Evolutionary conservation across 2,113 vertebrate genomes (phyloP), one percentile per base, ranked within the genome.

Genomic region (Apteryx owenii): DNA sequence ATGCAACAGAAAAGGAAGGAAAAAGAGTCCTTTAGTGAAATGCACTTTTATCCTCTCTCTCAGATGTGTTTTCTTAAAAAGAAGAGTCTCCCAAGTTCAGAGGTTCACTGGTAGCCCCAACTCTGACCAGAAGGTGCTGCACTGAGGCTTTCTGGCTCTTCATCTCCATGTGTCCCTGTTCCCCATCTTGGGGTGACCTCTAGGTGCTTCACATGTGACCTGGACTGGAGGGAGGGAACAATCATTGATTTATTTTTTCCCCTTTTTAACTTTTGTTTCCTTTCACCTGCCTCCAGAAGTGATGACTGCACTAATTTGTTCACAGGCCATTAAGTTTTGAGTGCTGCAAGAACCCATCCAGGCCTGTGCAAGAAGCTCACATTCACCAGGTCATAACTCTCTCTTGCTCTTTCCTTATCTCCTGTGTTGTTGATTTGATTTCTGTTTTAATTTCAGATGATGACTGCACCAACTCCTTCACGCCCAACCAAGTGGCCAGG

Each of bases 401-500:
- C 36, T 69, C 60, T 94, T 65, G 31, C 70, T 56, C 28, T 81
- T 50, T 3, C 48, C 20, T 61, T 84, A 16, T 40, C 33, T 97
- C 62, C 94, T 5, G 29, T 1, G 21, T 68, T 89, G 48, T n/a
- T 96, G 86, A 82, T 76, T 93, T 38, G 64, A 20, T 28, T 83
- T 96, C 62, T 95, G 40, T 85, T 94, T 97, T 80, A 4, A 77
- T 97, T 97, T 14, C 98, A 99, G 99, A 99, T 3, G 99, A 99
- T 29, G 98, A 99, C 97, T 99, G 99, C 93, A 99, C 99, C 0
- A 97, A 99, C 97, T 99, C 99, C 86, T 99, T 99, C 98, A 99
- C 99, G 0, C 98, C 99, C 95, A 99, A 99, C 98, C 99, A 99
- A 96, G 99, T 99, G 53, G 99, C 99, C 46, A 98, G 99, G 95